phyloP scores from a whole-genome alignment of 2,113 vertebrate genomes.

The Heterochromis multidens region DNA sequence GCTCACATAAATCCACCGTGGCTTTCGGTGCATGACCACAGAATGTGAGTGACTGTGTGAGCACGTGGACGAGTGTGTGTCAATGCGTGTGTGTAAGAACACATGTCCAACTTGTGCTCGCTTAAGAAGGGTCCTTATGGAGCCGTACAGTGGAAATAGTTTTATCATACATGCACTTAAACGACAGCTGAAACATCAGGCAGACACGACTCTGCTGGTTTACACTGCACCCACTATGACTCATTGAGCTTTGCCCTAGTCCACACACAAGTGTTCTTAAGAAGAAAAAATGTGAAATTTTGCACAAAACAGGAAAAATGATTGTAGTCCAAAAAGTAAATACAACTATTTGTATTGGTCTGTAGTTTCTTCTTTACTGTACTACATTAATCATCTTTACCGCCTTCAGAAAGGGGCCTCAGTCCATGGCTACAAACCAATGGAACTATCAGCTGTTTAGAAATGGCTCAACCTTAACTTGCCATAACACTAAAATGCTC shows the following conservation, averaged over 20 bases:
- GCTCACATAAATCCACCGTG: conserved; percentile 59
- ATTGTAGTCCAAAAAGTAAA: neutral
- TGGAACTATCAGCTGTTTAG: no score
- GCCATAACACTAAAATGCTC: neutral
- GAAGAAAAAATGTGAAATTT: neutral
- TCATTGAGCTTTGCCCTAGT: neutral
- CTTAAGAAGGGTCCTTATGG: conserved; percentile 20
- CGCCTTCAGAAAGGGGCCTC: neutral
- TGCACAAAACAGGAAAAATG: neutral
- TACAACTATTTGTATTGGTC: neutral
- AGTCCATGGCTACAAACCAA: neutral
- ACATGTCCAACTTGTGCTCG: conserved; percentile 8
- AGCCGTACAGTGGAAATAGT: conserved; percentile 29
- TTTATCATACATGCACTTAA: conserved; percentile 43
- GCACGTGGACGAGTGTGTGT: neutral
- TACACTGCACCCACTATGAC: neutral
- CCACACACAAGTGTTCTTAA: neutral
- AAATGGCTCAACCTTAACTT: neutral
- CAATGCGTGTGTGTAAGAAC: neutral
- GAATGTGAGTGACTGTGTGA: conserved; percentile 24
- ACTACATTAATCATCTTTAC: neutral
- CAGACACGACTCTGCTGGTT: conserved; percentile 4
- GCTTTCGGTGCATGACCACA: conserved; percentile 39
- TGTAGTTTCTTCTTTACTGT: neutral
- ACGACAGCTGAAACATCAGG: conserved; percentile 29